Evolutionary conservation across 2,888 invertebrate species (phyloP).

Genomic region (Dugesia japonica): DNA sequence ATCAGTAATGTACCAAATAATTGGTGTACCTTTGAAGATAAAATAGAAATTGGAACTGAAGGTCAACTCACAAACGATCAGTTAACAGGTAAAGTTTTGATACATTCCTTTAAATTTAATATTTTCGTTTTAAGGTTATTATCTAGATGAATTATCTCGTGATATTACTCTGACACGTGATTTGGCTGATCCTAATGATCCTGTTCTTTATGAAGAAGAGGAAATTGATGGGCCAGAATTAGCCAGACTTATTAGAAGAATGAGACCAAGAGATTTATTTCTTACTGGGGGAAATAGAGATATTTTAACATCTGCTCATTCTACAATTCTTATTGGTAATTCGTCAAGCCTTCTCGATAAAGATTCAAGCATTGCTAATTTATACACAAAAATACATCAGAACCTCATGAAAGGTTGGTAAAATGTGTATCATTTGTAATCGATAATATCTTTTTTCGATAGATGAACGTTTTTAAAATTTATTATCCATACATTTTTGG

Average conservation of each 20-base stretch:
- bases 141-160: not conserved
- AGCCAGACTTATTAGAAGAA: not conserved
- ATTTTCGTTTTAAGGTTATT: not conserved
- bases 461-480: too few species aligned
- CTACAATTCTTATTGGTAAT: not conserved
- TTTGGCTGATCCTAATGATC: not conserved
- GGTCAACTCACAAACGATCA: not conserved
- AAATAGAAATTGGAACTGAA: not conserved
- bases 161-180: not conserved
- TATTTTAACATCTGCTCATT: not conserved
- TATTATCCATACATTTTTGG: too few species aligned
- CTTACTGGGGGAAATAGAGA: not conserved
- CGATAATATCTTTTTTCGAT: too few species aligned
- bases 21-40: constrained; percentile 1
- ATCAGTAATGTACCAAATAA: not conserved
- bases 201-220: constrained; percentile 9
- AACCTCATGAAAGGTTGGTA: not conserved
- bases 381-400: not conserved
- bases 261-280: constrained; percentile 8
- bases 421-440: too few species aligned
- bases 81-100: not conserved
- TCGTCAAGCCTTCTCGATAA: not conserved
- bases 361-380: not conserved
- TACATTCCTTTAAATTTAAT: too few species aligned
- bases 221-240: constrained; percentile 4